Evolutionary conservation across 2,888 invertebrate genomes (phyloP).

Genomic region (Parnassius mnemosyne): DNA sequence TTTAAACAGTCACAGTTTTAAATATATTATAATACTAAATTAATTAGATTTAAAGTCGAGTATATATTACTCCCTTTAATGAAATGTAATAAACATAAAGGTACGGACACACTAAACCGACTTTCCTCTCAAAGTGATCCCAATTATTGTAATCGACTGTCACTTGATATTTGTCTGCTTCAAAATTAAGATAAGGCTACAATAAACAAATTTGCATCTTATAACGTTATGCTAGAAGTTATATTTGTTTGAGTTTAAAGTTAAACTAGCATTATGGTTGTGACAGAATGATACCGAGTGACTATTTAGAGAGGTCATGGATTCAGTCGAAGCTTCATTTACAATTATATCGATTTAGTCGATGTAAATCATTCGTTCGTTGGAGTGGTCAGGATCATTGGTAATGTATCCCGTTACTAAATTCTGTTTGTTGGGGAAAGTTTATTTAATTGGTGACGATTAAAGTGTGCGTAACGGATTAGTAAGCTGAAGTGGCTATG

Average conservation of each 20-base stretch:
- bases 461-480: too few species aligned
- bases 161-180: conserved; percentile 5
- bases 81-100: conserved; percentile 9
- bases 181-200: not conserved
- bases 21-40: too few species aligned
- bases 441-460: conserved; percentile 1
- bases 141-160: conserved; percentile 22
- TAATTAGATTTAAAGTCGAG: too few species aligned
- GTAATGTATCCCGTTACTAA: conserved; percentile 16
- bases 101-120: conserved; percentile 13
- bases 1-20: too few species aligned
- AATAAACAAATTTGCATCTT: conserved; percentile 6
- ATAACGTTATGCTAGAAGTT: not conserved
- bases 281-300: conserved; percentile 2
- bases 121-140: conserved; percentile 20
- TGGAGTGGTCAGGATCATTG: conserved; percentile 29
- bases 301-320: conserved; percentile 25
- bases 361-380: conserved; percentile 37
- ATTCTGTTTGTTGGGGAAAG: conserved; percentile 16
- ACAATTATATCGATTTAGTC: conserved; percentile 38
- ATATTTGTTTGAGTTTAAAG: not conserved
- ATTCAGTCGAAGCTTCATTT: conserved; percentile 37
- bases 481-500: too few species aligned
- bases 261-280: too few species aligned
- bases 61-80: too few species aligned